Conservation (phyloP, 2,113 vertebrate genomes). For the Gymnorhina tibicen region DNA sequence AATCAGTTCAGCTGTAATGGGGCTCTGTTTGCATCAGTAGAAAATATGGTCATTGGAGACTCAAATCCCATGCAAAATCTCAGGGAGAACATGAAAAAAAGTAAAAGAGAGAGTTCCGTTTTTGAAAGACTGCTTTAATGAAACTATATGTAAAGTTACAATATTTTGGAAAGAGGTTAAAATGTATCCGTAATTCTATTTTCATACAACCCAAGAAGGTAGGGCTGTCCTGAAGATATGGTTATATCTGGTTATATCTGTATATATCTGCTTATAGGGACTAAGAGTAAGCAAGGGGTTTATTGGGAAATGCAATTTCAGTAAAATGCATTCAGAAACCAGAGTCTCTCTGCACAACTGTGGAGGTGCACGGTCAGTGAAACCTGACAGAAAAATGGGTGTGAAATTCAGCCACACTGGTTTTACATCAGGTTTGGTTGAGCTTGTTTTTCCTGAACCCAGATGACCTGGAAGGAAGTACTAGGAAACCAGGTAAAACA, state of each 20-base stretch:
- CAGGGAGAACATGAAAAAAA: neutral
- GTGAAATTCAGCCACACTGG: neutral
- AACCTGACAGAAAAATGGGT: neutral
- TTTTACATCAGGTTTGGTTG: neutral
- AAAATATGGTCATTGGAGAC: neutral
- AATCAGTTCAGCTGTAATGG: conserved; percentile 23
- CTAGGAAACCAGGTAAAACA: neutral
- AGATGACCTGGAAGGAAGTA: neutral
- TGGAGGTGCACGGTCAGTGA: neutral
- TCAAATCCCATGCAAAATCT: neutral
- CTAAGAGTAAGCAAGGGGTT: neutral
- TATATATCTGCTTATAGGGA: neutral
- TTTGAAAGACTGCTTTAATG: neutral
- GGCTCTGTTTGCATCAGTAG: neutral
- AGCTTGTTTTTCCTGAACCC: neutral
- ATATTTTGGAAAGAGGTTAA: neutral
- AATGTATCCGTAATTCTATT: neutral
- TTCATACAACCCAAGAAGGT: neutral
- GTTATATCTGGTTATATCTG: neutral
- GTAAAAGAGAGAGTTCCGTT: neutral
- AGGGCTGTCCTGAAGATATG: neutral
- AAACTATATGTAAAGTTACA: neutral
- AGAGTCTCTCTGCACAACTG: neutral
- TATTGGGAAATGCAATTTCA: neutral
- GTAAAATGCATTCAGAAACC: neutral